Conservation (phyloP, 2,888 invertebrate species). For the Arctia plantaginis region DNA sequence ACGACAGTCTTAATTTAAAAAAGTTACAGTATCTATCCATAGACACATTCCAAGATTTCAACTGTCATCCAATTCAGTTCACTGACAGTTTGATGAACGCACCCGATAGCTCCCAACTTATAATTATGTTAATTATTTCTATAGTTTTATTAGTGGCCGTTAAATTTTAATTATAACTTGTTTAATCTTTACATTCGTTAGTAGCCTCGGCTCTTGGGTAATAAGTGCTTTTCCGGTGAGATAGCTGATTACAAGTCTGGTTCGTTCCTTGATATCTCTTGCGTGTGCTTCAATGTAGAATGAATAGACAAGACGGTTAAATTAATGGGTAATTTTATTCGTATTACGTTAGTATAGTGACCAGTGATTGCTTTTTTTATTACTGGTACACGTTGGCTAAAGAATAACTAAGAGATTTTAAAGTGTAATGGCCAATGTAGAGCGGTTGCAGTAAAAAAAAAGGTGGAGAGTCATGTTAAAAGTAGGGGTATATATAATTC, state of each 20-base stretch:
- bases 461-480: too few relatives aligned
- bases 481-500: too few relatives aligned
- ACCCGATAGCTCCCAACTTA: constrained; percentile 45
- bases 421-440: neutral
- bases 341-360: constrained; percentile 14
- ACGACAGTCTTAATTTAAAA: constrained; percentile 15
- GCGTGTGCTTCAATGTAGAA: constrained; percentile 23
- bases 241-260: constrained; percentile 29
- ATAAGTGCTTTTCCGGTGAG: constrained; percentile 49
- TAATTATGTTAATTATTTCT: constrained; percentile 55
- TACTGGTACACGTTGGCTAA: neutral
- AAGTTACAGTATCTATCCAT: constrained; percentile 10
- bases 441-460: too few relatives aligned
- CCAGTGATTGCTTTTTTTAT: constrained; percentile 13
- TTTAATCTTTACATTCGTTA: constrained; percentile 49
- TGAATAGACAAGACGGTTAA: constrained; percentile 18
- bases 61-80: constrained; percentile 39
- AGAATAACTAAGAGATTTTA: neutral
- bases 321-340: constrained; percentile 22
- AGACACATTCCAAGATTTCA: constrained; percentile 28
- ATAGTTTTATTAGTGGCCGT: constrained; percentile 53
- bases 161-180: constrained; percentile 55
- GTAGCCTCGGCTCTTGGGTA: constrained; percentile 35
- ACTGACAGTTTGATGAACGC: constrained; percentile 50
- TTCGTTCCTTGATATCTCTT: constrained; percentile 14